Evolutionary conservation across 2,113 vertebrate genomes (phyloP), one percentile per base, ranked within the genome.

Genomic region (Brachionichthys hirsutus): DNA sequence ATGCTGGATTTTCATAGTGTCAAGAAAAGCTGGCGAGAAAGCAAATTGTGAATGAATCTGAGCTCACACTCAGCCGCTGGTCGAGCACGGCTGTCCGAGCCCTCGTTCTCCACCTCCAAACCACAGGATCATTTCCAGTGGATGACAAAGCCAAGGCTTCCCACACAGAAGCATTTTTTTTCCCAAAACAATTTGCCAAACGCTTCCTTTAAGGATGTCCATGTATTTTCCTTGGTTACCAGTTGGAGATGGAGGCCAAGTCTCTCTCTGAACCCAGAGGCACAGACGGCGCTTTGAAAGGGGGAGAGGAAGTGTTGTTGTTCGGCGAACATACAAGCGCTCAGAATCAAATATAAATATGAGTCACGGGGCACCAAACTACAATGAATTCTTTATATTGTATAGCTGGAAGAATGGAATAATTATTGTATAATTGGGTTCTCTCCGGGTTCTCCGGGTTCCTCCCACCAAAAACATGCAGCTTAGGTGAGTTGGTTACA

Each of bases 191-290:
- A 87, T 85, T 85, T 87, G 86, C 88, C 88, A 87, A 89, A 88
- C 74, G 81, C 88, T 88, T 88, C 87, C 87, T 89, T 84, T 85
- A 81, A 87, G 79, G 81, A 86, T 86, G 84, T 84, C 82, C 80
- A 83, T 87, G 82, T 89, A 83, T 89, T 87, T 85, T 78, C 79
- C 77, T 87, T 83, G 82, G 88, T 87, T 73, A 71, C 62, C 61
- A 74, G 66, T 73, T 77, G 62, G 81, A 67, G 73, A 60, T 69
- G 19, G 59, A 10, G 73, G 75, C 77, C 77, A 75, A 47, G 45
- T n/a, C 60, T 65, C 19, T 22, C 45, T 15, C 48, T 14, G 15
- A 60, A 62, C 70, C 74, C 77, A 76, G 68, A 76, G 58, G 72
- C 67, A 38, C 51, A 63, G 53, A 50, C 54, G 54, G 67, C 50